phyloP scores from a whole-genome alignment of 2,113 vertebrate species.

The Bujurquina vittata region DNA sequence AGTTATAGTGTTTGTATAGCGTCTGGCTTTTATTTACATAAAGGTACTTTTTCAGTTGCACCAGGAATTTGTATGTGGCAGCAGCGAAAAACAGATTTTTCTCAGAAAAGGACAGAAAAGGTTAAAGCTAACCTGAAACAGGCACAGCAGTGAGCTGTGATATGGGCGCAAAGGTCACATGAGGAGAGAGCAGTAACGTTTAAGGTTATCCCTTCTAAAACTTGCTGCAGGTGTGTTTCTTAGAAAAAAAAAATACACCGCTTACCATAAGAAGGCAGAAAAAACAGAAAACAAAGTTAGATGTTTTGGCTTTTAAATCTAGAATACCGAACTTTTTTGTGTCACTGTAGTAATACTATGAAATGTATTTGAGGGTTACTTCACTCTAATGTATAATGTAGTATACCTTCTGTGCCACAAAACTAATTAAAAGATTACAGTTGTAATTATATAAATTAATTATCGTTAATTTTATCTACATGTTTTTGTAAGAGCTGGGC shows the following conservation, averaged over 20 bases:
- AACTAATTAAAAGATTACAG: not conserved
- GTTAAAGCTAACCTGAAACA: slow-evolving; percentile 18
- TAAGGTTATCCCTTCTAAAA: not conserved
- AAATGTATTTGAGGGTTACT: not conserved
- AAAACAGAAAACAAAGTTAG: not conserved
- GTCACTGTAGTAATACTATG: not conserved
- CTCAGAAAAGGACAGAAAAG: slow-evolving; percentile 21
- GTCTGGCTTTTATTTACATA: not conserved
- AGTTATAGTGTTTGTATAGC: not conserved
- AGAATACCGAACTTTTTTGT: not conserved
- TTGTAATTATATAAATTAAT: not conserved
- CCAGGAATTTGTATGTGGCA: slow-evolving; percentile 33
- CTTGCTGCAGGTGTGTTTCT: not conserved
- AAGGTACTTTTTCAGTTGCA: not conserved
- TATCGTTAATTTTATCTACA: not conserved
- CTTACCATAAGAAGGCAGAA: not conserved
- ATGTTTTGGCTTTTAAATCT: not conserved
- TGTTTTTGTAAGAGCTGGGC: not conserved
- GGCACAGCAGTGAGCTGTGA: slow-evolving; percentile 14
- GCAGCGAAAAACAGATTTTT: slow-evolving; percentile 6
- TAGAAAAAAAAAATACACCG: not conserved
- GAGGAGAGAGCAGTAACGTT: not conserved
- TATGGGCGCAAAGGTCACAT: slow-evolving; percentile 40
- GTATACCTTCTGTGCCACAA: not conserved
- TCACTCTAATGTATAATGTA: not conserved